Evolutionary conservation across 2,888 invertebrate species (phyloP).

Genomic region (Drosophila yooni): DNA sequence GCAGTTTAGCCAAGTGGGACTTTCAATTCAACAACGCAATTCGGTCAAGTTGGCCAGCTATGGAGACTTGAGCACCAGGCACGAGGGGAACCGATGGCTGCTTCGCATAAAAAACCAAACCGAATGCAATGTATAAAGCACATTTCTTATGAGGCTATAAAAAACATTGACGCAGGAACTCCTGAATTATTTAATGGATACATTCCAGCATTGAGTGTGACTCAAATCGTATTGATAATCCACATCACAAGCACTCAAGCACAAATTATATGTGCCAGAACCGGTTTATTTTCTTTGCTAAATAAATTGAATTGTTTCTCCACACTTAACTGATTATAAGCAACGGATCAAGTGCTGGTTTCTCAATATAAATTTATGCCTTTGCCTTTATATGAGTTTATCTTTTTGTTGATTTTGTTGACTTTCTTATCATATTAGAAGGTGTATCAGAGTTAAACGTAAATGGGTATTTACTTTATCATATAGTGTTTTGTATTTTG

Average conservation of each 20-base stretch:
- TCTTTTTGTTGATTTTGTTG: background rate
- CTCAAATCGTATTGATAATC: slow-evolving; percentile 30
- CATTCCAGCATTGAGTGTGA: background rate
- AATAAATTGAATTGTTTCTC: background rate
- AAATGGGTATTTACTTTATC: too few relatives aligned
- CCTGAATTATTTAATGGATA: slow-evolving; percentile 38
- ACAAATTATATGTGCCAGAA: background rate
- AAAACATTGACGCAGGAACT: slow-evolving; percentile 47
- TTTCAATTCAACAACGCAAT: slow-evolving; percentile 57
- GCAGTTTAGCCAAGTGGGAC: slow-evolving; percentile 46
- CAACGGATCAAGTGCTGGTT: background rate
- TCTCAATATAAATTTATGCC: background rate
- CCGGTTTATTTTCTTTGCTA: background rate
- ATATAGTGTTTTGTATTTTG: too few relatives aligned
- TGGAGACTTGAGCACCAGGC: slow-evolving; percentile 14
- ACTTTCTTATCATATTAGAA: too few relatives aligned
- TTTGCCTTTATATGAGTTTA: background rate
- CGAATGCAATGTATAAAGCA: slow-evolving; percentile 35
- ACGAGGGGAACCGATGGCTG: background rate
- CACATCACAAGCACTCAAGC: background rate
- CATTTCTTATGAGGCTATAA: slow-evolving; percentile 48
- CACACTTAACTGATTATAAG: background rate
- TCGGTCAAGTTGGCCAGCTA: slow-evolving; percentile 61
- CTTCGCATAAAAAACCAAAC: slow-evolving; percentile 10
- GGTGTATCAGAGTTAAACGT: too few relatives aligned